Evolutionary conservation across 1,140 invertebrate species (phyloP).

Genomic region (Drosophila navojoa): DNA sequence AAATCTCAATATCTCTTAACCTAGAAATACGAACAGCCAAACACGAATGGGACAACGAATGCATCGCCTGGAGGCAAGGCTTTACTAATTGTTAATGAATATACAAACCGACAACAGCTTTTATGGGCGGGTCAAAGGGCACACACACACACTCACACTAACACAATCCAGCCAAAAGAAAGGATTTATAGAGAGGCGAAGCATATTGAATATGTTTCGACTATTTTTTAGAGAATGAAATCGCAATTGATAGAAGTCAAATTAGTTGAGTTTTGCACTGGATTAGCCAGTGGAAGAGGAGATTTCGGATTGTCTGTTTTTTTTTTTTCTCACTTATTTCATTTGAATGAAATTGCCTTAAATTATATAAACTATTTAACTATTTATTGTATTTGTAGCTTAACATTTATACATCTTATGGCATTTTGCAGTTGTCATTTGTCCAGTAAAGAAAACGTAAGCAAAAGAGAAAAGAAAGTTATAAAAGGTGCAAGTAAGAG

Average conservation of each 20-base stretch:
- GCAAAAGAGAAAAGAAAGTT: not conserved
- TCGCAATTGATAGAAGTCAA: slow-evolving; percentile 44
- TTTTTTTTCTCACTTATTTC: slow-evolving; percentile 2
- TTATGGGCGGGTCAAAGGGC: slow-evolving; percentile 4
- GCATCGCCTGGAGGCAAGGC: slow-evolving; percentile 3
- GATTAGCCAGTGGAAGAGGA: slow-evolving; percentile 43
- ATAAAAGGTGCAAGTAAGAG: not conserved
- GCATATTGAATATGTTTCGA: slow-evolving; percentile 35
- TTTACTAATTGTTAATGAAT: slow-evolving; percentile 12
- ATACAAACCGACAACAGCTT: slow-evolving; percentile 3
- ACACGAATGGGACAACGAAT: slow-evolving; percentile 39
- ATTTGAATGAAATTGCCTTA: slow-evolving; percentile 69
- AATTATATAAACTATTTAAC: slow-evolving; percentile 62
- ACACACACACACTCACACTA: slow-evolving; percentile 9
- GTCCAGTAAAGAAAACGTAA: slow-evolving; percentile 27
- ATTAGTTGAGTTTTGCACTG: slow-evolving; percentile 32
- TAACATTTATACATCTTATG: slow-evolving; percentile 67
- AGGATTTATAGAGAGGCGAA: slow-evolving; percentile 1
- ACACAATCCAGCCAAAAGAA: slow-evolving; percentile 46
- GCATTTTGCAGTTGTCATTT: slow-evolving; percentile 60
- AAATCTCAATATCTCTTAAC: slow-evolving; percentile 22
- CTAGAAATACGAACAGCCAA: slow-evolving; percentile 21
- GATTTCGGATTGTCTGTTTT: slow-evolving; percentile 34
- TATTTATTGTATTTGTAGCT: slow-evolving; percentile 74
- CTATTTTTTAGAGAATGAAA: slow-evolving; percentile 21